Evolutionary conservation across 35 echinoderm and acorn worm species (phyloP).

Genomic region (Diadema setosum): DNA sequence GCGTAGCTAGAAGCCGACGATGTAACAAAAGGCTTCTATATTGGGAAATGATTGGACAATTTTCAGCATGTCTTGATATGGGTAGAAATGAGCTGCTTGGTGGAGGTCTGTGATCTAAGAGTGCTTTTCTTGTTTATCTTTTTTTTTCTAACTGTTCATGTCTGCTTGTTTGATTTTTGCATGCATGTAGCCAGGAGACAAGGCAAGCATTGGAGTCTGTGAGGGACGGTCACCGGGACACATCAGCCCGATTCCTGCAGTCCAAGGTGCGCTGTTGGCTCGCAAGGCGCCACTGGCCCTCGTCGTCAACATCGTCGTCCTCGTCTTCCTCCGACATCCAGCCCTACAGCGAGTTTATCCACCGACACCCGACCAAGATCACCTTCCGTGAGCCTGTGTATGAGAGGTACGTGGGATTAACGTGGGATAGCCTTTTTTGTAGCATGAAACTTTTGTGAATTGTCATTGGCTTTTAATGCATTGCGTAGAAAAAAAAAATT

Average conservation of each 20-base stretch:
- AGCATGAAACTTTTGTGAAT: no score
- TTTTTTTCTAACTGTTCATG: no score
- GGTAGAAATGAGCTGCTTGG: no score
- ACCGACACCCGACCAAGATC: neutral
- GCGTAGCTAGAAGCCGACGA: no score
- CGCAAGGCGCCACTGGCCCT: slow-evolving; percentile 74
- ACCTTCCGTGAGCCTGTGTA: slow-evolving; percentile 64
- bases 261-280: slow-evolving; percentile 71
- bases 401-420: no score
- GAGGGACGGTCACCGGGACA: slow-evolving; percentile 24
- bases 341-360: slow-evolving; percentile 36
- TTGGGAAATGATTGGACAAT: neutral
- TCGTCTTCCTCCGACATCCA: no score
- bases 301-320: neutral
- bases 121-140: neutral
- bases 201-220: slow-evolving; percentile 63
- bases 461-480: no score
- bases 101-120: no score
- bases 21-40: no score
- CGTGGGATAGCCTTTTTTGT: no score
- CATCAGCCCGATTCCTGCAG: slow-evolving; percentile 59
- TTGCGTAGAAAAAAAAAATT: no score
- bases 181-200: slow-evolving; percentile 65
- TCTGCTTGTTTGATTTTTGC: no score
- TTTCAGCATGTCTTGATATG: neutral